These are phyloP conservation scores for Luidia sarsii DNA, from an alignment of 53 echinoderm and acorn worm genomes.

Conservation along the genomic window DNA sequence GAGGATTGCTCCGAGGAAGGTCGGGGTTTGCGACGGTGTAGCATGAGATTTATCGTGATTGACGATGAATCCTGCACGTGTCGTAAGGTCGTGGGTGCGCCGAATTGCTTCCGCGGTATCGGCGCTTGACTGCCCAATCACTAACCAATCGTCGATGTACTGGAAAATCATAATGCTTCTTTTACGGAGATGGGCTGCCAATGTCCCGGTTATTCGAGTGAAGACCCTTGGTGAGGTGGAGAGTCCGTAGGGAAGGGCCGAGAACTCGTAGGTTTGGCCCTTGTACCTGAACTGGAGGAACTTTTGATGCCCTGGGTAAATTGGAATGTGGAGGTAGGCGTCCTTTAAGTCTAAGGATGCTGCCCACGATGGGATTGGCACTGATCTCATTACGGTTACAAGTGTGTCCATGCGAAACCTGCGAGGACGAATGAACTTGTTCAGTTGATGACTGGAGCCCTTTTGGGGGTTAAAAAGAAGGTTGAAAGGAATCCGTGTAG, in stretches of 20 bases:
- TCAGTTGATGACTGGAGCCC: slow-evolving; percentile 3
- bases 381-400: background rate
- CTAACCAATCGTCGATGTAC: slow-evolving; percentile 74
- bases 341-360: slow-evolving; percentile 23
- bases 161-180: slow-evolving; percentile 14
- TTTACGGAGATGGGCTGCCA: slow-evolving; percentile 28
- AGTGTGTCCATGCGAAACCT: slow-evolving; percentile 38
- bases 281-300: background rate
- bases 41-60: no score
- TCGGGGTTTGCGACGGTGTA: no score
- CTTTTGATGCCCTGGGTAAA: background rate
- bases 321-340: slow-evolving; percentile 52
- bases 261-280: slow-evolving; percentile 16
- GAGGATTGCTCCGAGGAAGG: slow-evolving; percentile 29
- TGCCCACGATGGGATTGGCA: slow-evolving; percentile 4
- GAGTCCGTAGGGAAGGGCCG: slow-evolving; percentile 58
- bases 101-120: background rate
- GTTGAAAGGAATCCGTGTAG: slow-evolving; percentile 5
- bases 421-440: slow-evolving; percentile 22
- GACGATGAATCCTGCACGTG: slow-evolving; percentile 17
- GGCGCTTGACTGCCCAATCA: background rate
- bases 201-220: slow-evolving; percentile 36
- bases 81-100: background rate
- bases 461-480: slow-evolving; percentile 19
- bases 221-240: slow-evolving; percentile 58